A percentile compares a stretch with the other conserved stretches of the same genome.
phyloP scores from a whole-genome alignment of 2,113 vertebrate genomes.

The Proterorhinus semilunaris region DNA sequence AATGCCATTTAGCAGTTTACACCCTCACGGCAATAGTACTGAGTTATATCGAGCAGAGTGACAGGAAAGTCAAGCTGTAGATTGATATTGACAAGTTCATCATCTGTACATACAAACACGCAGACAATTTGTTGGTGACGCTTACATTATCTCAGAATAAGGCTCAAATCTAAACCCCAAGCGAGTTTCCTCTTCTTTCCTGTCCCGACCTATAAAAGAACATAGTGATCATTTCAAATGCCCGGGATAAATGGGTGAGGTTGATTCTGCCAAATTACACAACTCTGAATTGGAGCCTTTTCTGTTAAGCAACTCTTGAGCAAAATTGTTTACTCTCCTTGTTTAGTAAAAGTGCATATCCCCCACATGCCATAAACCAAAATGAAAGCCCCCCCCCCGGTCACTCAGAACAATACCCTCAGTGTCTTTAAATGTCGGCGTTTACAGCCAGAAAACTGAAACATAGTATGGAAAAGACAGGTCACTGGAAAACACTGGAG shows the following conservation, averaged over 20 bases:
- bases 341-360: slow-evolving; percentile 15
- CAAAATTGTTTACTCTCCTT: not conserved
- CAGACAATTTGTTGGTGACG: too few relatives aligned
- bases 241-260: not conserved
- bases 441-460: slow-evolving; percentile 36
- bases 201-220: not conserved
- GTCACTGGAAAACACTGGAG: slow-evolving; percentile 50
- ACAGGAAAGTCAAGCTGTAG: too few relatives aligned
- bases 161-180: too few relatives aligned
- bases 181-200: not conserved
- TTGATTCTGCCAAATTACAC: not conserved
- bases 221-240: not conserved
- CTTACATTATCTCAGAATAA: too few relatives aligned
- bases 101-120: too few relatives aligned
- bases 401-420: slow-evolving; percentile 53
- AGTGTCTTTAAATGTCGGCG: slow-evolving; percentile 54
- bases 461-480: slow-evolving; percentile 49
- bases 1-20: too few relatives aligned
- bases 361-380: slow-evolving; percentile 34
- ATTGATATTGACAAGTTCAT: too few relatives aligned
- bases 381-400: slow-evolving; percentile 23
- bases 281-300: not conserved
- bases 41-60: too few relatives aligned
- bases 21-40: too few relatives aligned
- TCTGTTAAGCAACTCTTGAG: not conserved